These are phyloP conservation scores for Chrysomallon squamiferum DNA, from an alignment of 1,140 invertebrate species.

Conservation along the genomic window DNA sequence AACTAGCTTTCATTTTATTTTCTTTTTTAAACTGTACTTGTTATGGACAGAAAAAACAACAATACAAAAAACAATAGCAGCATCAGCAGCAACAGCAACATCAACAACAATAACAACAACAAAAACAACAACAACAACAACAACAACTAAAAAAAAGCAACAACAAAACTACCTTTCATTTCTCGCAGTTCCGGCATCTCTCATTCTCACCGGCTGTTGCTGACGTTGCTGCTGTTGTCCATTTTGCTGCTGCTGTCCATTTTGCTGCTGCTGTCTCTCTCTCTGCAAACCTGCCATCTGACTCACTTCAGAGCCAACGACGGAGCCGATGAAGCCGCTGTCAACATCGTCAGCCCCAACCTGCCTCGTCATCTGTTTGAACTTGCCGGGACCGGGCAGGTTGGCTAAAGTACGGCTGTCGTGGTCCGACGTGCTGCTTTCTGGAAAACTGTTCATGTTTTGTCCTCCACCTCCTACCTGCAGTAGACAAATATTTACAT, in stretches of 20 bases:
- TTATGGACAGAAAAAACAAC: no score
- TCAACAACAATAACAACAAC: no score
- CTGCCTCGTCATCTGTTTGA: slow-evolving; percentile 53
- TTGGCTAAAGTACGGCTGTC: slow-evolving; percentile 38
- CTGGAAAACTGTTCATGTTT: slow-evolving; percentile 42
- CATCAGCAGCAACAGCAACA: no score
- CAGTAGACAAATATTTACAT: no score
- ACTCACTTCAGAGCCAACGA: slow-evolving; percentile 51
- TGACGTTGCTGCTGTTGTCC: no score
- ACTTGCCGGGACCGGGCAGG: slow-evolving; percentile 48
- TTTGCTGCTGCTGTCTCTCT: slow-evolving; percentile 31
- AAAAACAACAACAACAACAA: no score
- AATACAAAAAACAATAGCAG: no score
- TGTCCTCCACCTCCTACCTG: slow-evolving; percentile 34
- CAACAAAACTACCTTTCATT: no score
- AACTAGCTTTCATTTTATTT: no score
- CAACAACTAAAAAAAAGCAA: no score
- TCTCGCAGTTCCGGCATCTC: slow-evolving; percentile 19
- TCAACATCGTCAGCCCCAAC: slow-evolving; percentile 48
- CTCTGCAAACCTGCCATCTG: slow-evolving; percentile 21
- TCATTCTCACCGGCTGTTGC: slow-evolving; percentile 28
- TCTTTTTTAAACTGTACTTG: no score
- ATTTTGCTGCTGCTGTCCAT: slow-evolving; percentile 11
- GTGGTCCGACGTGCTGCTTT: slow-evolving; percentile 53
- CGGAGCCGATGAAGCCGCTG: slow-evolving; percentile 55